Evolutionary conservation across 2,113 vertebrate genomes (phyloP).

Genomic region (Python bivittatus): DNA sequence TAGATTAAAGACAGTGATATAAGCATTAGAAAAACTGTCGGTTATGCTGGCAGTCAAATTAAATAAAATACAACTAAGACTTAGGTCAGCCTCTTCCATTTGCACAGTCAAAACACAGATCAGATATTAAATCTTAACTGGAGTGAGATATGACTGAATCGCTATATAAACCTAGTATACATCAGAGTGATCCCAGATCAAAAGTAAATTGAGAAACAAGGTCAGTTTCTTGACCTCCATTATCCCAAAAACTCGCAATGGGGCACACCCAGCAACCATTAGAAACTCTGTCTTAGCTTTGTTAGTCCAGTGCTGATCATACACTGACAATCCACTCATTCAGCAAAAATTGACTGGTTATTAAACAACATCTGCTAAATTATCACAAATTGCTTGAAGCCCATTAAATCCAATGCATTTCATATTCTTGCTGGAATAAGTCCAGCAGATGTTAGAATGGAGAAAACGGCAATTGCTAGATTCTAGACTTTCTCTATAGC

Average conservation of each 20-base stretch:
- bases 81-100: neutral
- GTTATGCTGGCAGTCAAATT: neutral
- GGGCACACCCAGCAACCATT: neutral
- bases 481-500: no score
- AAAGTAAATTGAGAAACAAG: neutral
- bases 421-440: neutral
- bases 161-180: neutral
- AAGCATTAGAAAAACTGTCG: neutral
- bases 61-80: neutral
- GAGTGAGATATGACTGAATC: neutral
- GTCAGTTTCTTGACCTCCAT: neutral
- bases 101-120: neutral
- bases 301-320: neutral
- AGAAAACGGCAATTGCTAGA: neutral
- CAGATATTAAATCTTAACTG: neutral
- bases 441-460: neutral
- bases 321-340: neutral
- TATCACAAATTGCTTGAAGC: neutral
- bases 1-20: neutral
- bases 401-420: neutral
- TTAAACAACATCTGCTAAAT: neutral
- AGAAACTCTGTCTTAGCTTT: neutral
- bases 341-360: neutral
- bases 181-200: neutral
- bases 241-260: neutral